These are phyloP conservation scores for Drosophila quadrilineata DNA, from an alignment of 1,140 invertebrate species.

Conservation along the genomic window DNA sequence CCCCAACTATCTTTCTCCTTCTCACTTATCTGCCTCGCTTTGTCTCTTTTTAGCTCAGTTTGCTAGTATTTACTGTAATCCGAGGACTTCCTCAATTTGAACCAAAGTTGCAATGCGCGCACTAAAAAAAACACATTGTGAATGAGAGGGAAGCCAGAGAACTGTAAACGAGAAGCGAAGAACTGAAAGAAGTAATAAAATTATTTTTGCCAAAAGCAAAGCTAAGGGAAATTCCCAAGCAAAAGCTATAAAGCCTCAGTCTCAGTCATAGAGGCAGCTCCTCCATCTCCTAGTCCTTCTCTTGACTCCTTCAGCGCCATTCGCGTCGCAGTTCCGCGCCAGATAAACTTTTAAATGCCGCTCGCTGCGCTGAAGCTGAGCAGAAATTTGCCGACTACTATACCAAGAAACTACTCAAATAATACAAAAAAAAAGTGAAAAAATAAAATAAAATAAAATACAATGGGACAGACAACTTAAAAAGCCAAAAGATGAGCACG, in stretches of 20 bases:
- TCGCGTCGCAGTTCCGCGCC: constrained; percentile 10
- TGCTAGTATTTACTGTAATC: not conserved
- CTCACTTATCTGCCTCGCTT: too few relatives aligned
- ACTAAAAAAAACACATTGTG: not conserved
- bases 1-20: not conserved
- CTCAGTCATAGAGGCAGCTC: too few relatives aligned
- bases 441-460: too few relatives aligned
- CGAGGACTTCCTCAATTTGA: constrained; percentile 10
- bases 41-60: not conserved
- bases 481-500: constrained; percentile 71
- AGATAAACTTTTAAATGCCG: constrained; percentile 77
- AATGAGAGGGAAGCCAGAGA: not conserved
- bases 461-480: constrained; percentile 50
- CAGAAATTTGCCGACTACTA: not conserved
- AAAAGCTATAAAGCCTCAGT: constrained; percentile 42
- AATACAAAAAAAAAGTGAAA: not conserved
- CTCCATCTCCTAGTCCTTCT: too few relatives aligned
- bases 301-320: too few relatives aligned
- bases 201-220: constrained; percentile 47
- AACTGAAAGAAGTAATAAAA: constrained; percentile 61
- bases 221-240: constrained; percentile 35
- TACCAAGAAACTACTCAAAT: not conserved
- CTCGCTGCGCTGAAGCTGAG: constrained; percentile 5
- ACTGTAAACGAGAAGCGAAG: constrained; percentile 22
- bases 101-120: constrained; percentile 7